Percentiles rank a stretch among this genome's conserved stretches.
Conservation (phyloP, 2,113 vertebrate genomes). For the Lepisosteus osseus region DNA sequence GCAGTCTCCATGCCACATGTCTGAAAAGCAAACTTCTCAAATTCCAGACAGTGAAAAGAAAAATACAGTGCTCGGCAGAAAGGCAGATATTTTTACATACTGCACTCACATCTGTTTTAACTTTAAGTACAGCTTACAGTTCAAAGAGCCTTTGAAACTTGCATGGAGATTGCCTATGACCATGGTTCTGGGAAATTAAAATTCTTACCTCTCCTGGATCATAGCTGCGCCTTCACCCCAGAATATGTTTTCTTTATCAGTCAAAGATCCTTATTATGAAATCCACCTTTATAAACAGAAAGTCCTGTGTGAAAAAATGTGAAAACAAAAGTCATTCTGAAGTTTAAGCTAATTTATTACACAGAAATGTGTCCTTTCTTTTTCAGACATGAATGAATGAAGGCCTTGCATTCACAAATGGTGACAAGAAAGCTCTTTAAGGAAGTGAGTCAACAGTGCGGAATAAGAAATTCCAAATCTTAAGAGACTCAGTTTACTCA, state of each 20-base stretch:
- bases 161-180: conserved; percentile 16
- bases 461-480: conserved; percentile 41
- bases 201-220: conserved; percentile 49
- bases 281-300: background rate
- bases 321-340: too few species aligned
- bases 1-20: too few species aligned
- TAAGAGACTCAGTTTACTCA: background rate
- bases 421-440: conserved; percentile 32
- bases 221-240: conserved; percentile 20
- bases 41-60: conserved; percentile 25
- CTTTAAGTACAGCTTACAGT: conserved; percentile 31
- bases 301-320: background rate
- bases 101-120: conserved; percentile 52
- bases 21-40: background rate
- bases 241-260: conserved; percentile 11
- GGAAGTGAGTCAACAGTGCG: conserved; percentile 51
- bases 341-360: too few species aligned
- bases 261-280: conserved; percentile 23
- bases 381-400: background rate
- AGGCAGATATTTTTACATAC: background rate
- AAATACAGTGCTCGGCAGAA: conserved; percentile 15
- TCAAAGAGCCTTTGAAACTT: conserved; percentile 34
- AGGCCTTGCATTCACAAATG: background rate
- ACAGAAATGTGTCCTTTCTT: background rate
- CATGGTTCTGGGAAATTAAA: background rate